These are phyloP conservation scores for Bos taurus DNA, from an alignment of 2,113 vertebrate genomes.

Conservation along the genomic window ARS-UCD2.0 NC_037335.1:22513501-22514000, in stretches of 20 bases:
- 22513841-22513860: neutral
- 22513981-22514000: neutral
- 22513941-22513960: neutral
- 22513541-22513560: neutral
- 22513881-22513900: neutral
- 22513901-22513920: neutral
- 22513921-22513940: neutral
- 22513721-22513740: neutral
- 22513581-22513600: neutral
- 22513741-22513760: neutral
- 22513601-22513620: neutral
- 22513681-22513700: neutral
- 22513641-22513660: constrained; percentile 16
- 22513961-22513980: neutral
- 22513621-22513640: neutral
- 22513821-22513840: neutral
- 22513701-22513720: neutral
- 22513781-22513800: neutral
- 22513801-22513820: neutral
- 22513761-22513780: neutral
- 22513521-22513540: neutral
- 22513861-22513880: neutral
- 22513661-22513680: neutral
- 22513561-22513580: constrained; percentile 10
- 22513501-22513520: constrained; percentile 8